Percentiles rank a stretch among this genome's conserved stretches.
Conservation (phyloP, 2,113 vertebrate species). For the Bufo bufo region DNA sequence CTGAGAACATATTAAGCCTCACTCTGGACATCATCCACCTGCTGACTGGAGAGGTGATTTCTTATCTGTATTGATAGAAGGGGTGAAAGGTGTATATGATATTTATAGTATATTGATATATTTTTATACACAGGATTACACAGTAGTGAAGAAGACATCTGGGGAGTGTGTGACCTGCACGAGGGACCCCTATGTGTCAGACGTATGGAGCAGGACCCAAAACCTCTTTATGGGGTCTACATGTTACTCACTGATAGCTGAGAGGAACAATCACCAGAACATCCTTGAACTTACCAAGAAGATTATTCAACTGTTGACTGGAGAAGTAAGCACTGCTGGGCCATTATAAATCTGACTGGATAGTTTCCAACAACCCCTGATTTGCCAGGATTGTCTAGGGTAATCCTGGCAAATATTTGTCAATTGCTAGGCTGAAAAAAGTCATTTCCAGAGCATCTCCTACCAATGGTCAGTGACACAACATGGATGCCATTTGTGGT, state of each 20-base stretch:
- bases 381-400: background rate
- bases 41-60: constrained; percentile 32
- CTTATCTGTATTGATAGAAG: background rate
- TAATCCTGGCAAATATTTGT: too few species aligned
- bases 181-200: background rate
- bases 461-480: too few species aligned
- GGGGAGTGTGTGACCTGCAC: background rate
- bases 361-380: background rate
- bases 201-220: background rate
- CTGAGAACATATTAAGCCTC: constrained; percentile 21
- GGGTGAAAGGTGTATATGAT: background rate
- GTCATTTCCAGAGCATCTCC: too few species aligned
- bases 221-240: background rate
- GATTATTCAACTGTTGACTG: background rate
- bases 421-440: too few species aligned
- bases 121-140: background rate
- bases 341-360: too few species aligned
- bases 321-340: background rate
- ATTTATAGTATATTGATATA: background rate
- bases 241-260: background rate
- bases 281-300: background rate
- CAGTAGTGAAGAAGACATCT: constrained; percentile 2
- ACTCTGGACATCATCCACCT: constrained; percentile 29
- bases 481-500: too few species aligned
- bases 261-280: background rate